Evolutionary conservation across 1,140 invertebrate species (phyloP), one percentile per base, ranked within the genome.

Genomic region (Protaetia brevitarsis): DNA sequence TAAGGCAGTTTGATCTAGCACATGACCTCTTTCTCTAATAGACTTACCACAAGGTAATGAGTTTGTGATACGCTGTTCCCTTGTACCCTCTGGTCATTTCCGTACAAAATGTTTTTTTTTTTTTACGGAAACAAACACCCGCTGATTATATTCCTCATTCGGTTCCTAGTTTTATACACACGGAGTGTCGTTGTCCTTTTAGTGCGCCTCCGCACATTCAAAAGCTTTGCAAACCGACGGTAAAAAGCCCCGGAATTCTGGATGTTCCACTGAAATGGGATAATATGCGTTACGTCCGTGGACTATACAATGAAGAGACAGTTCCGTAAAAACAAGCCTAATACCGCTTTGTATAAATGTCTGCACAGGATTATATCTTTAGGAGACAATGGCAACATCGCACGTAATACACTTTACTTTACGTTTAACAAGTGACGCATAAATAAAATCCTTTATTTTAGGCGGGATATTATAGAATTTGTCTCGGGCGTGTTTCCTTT

Each of bases 341-440:
- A 51, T 51, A 19, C 41, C 16, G 41, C 19, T 51, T 51, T 51
- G 41, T 51, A 51, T 51, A 51, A 51, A 51, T 51, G 41, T 51
- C 41, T 51, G 19, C 41, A 51, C 41, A 19, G 41, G 41, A 51
- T 51, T 51, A 51, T 51, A 51, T 51, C 41, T 51, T 51, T 51
- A 19, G 26, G 26, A 51, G 41, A 51, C 41, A 51, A 51, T 51
- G 6, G 21, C 41, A 8, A 51, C 41, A 19, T 51, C 41, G 41
- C 41, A 51, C 41, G 26, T 51, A 51, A 51, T 51, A 51, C 41
- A 51, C 41, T 51, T n/a, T 51, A 51, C 41, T 51, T 51, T 51
- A 51, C 41, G 41, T 51, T 51, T 51, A 51, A 19, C 19, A 51
- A 51, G 41, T 51, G 41, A 51, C 19, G 41, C 41, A 51, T 51